Conservation (phyloP, 37 sponge, comb jelly and placozoan species). For the Diacarnus erythraeanus region DNA sequence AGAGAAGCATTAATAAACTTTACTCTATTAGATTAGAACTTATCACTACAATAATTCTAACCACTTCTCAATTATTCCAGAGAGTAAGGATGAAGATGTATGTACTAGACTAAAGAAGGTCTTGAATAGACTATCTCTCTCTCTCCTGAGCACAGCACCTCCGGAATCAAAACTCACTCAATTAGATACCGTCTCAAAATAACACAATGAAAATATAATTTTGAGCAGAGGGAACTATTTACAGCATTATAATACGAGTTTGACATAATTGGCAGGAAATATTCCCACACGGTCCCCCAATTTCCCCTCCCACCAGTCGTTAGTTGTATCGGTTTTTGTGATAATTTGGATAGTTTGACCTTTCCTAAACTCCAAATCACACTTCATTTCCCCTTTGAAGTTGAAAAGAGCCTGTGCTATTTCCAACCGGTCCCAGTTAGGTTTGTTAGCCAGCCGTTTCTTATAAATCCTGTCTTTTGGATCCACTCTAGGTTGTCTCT, state of each 20-base stretch:
- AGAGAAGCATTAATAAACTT: too few relatives aligned
- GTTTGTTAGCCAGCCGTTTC: slow-evolving; percentile 10
- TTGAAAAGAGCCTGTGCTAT: slow-evolving; percentile 72
- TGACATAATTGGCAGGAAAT: slow-evolving; percentile 97
- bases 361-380: slow-evolving; percentile 90
- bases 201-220: too few relatives aligned
- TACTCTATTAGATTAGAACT: too few relatives aligned
- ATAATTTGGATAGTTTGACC: slow-evolving; percentile 85
- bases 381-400: slow-evolving; percentile 80
- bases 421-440: slow-evolving; percentile 71
- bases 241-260: slow-evolving; percentile 30
- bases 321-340: slow-evolving; percentile 67
- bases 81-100: too few relatives aligned
- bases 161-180: too few relatives aligned
- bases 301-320: slow-evolving; percentile 96
- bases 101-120: too few relatives aligned
- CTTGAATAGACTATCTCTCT: too few relatives aligned
- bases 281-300: slow-evolving; percentile 86
- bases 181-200: too few relatives aligned
- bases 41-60: too few relatives aligned
- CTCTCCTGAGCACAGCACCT: too few relatives aligned
- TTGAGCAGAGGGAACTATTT: background rate
- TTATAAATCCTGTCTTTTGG: slow-evolving; percentile 34
- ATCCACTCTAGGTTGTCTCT: background rate
- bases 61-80: too few relatives aligned